Base-by-base conservation (phyloP, 1,140 invertebrate species). In the Diachasmimorpha longicaudata region DNA sequence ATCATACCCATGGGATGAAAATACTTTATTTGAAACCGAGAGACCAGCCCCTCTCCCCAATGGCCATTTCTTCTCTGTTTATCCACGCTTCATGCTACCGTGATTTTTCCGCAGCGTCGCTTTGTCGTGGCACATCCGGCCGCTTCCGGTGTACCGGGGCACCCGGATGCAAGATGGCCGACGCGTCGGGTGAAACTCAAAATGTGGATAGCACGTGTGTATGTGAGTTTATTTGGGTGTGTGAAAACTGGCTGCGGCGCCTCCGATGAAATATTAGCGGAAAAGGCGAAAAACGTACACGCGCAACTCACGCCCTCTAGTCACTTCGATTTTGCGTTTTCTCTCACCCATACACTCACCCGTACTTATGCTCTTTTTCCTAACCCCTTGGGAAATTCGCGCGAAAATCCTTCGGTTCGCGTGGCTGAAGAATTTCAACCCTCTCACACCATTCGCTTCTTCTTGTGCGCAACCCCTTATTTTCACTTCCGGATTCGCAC, bases 121-220 rank as follows among this genome's bases (percentile, higher is more conserved):
- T 87, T 88, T 88, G 85, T 87, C 85, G 84, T 77, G 82, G 81
- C 82, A 81, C 84, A 85, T 88, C 84, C 85, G 82, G 82, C 80
- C 81, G 81, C 80, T 87, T 86, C 85, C 85, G 85, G 82, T 80
- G 70, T 75, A 73, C 78, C 82, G 79, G 82, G 79, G 79, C 66
- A 16, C 79, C 86, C 85, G 86, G 86, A 88, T 88, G 79, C 85
- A 87, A 88, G 83, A 88, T 88, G 85, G 84, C 86, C 81, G 85
- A 78, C 72, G 78, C 80, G 80, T 77, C 76, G 76, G 31, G 78
- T 79, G 81, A 76, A 31, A 39, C 69, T 36, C 67, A 21, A 66
- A 58, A 39, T 68, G 36, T 68, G 66, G 42, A 14, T 2, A 52
- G 36, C 52, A 55, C 48, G 21, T 63, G 58, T 63, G 23, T 63